Percentiles rank a stretch among this genome's conserved stretches.
Conservation (phyloP, 1,140 invertebrate species). For the Stenopsyche tienmushanensis region DNA sequence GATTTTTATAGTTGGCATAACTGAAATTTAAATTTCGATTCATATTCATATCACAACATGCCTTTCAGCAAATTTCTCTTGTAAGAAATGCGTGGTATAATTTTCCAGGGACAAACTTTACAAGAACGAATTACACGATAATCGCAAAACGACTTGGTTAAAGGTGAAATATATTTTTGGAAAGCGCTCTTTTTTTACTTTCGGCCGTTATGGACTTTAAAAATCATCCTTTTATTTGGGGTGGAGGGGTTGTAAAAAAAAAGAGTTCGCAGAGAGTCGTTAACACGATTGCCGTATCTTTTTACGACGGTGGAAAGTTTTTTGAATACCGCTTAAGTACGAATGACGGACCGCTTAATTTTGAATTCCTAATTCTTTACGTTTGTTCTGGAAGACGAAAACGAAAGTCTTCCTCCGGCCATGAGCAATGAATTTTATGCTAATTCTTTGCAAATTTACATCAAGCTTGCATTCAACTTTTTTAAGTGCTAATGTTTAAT, state of each 20-base stretch:
- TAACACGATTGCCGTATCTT: constrained; percentile 12
- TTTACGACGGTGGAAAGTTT: constrained; percentile 11
- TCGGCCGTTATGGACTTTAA: background rate
- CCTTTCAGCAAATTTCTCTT: background rate
- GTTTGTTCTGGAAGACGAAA: background rate
- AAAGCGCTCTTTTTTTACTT: background rate
- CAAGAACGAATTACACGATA: constrained; percentile 5
- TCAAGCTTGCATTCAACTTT: too few relatives aligned
- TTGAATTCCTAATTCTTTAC: background rate
- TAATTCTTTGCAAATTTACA: too few relatives aligned
- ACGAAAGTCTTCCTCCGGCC: background rate
- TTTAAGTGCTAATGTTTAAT: too few relatives aligned
- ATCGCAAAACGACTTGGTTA: background rate
- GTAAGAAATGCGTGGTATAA: too few relatives aligned
- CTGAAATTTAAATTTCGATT: background rate
- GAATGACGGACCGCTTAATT: constrained; percentile 4
- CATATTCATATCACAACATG: background rate
- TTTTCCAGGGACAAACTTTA: too few relatives aligned
- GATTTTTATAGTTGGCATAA: too few relatives aligned
- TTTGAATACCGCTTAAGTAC: background rate
- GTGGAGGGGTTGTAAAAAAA: background rate
- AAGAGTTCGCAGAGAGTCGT: constrained; percentile 2
- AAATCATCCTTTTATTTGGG: constrained; percentile 12
- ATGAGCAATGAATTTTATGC: background rate
- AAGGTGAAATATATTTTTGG: background rate